Conservation (phyloP, 2,113 vertebrate genomes). For the Heloderma charlesbogerti region DNA sequence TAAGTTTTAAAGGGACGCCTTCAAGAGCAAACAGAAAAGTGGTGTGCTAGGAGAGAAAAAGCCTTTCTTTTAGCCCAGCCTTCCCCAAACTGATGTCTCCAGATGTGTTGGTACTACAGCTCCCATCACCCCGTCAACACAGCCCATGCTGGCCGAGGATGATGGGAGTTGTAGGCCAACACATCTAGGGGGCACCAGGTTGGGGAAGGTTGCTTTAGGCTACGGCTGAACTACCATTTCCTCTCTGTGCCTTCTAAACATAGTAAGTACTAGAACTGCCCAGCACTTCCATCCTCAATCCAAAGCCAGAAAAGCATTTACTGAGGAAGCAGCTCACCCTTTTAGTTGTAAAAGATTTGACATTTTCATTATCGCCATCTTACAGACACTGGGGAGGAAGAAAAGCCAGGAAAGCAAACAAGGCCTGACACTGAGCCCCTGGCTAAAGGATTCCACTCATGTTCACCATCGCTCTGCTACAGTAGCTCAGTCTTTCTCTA, state of each 20-base stretch:
- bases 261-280: not conserved
- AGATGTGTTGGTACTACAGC: not conserved
- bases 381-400: not conserved
- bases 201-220: no score
- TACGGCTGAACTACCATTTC: not conserved
- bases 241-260: not conserved
- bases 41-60: not conserved
- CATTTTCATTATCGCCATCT: not conserved
- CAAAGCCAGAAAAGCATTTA: not conserved
- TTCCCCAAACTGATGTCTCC: no score
- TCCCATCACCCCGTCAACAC: no score
- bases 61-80: not conserved
- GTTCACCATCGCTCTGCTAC: not conserved
- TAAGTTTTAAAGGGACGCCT: not conserved
- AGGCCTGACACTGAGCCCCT: not conserved
- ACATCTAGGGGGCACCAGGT: no score
- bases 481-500: not conserved
- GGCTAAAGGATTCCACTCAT: not conserved
- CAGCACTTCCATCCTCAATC: not conserved
- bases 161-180: no score
- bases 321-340: not conserved
- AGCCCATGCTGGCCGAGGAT: no score
- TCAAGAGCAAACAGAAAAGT: not conserved
- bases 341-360: not conserved
- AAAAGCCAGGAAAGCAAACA: not conserved